Evolutionary conservation across 2,797 vertebrate species (phyloP), one percentile per base, ranked within the genome.

Genomic region (Prionace glauca): DNA sequence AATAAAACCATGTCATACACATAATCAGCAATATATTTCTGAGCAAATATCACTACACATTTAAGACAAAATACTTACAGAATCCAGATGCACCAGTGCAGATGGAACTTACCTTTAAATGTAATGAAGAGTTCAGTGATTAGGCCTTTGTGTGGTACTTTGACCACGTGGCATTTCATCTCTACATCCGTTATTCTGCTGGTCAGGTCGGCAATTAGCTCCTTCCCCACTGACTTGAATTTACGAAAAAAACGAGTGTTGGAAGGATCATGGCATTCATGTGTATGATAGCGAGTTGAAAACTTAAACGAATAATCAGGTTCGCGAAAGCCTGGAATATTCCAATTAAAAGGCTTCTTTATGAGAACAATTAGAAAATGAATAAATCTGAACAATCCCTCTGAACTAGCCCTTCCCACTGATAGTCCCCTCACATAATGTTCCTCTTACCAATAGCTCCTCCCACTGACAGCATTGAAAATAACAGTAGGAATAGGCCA

Each of bases 251-350:
- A 97, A n/a, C 95, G 93, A 0, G 2, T 0, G 12, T 98, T 97
- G 10, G 87, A 96, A 95, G 0, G 87, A 20, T 97, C 96, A 24
- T 69, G 0, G 29, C 97, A 97, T 0, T 26, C 92, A 18, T 1
- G 95, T 0, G 97, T 97, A 26, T 96, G 96, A n/a, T 97, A 98
- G 77, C 96, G 97, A 88, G 96, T 96, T 36, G 96, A 96, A 16
- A 97, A 96, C 94, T 95, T 97, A 18, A 97, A 97, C 0, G 96
- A 92, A 0, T 97, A 98, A 96, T 97, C 97, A 94, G 97, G 97
- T 95, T 98, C 97, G 88, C 96, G 96, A 96, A 97, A 98, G 0
- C 97, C 98, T 98, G 95, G 10, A 96, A 96, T 96, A 96, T 92
- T 96, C 62, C 95, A 91, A 41, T 50, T 72, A 45, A 41, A n/a